Conservation (phyloP, 2,888 invertebrate species). For the Anagyrus pseudococci region DNA sequence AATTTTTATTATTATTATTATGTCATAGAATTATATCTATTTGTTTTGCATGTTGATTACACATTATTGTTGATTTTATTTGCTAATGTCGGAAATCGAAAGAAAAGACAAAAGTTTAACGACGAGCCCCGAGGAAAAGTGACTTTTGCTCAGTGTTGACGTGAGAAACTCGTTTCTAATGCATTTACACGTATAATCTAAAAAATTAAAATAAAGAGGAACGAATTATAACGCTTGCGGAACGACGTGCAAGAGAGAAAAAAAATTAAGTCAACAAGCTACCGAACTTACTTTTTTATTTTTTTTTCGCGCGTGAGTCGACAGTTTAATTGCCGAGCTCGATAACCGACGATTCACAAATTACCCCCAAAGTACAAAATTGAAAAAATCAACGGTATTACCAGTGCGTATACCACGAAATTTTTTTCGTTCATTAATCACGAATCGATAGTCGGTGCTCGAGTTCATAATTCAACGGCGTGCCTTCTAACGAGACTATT, state of each 20-base stretch:
- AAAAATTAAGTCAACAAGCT: background rate
- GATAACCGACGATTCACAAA: background rate
- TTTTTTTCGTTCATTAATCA: too few relatives aligned
- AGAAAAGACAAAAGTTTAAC: constrained; percentile 14
- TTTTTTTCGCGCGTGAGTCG: background rate
- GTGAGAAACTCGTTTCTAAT: constrained; percentile 1
- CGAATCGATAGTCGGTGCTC: too few relatives aligned
- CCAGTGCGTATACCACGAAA: too few relatives aligned
- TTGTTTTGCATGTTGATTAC: constrained; percentile 53
- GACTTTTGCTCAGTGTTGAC: constrained; percentile 5
- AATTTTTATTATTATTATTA: constrained; percentile 30
- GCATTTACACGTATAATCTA: constrained; percentile 19
- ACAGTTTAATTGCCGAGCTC: background rate
- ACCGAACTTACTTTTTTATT: too few relatives aligned
- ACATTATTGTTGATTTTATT: constrained; percentile 48
- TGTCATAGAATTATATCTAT: constrained; percentile 20
- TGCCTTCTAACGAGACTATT: too few relatives aligned
- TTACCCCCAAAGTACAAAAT: background rate
- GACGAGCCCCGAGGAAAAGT: constrained; percentile 5
- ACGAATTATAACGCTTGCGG: too few relatives aligned
- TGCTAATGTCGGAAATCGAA: background rate
- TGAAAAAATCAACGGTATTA: too few relatives aligned
- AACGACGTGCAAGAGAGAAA: too few relatives aligned
- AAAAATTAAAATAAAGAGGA: too few relatives aligned
- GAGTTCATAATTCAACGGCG: too few relatives aligned